phyloP scores from a whole-genome alignment of 2,888 invertebrate genomes.

The Limnephilus auricula region DNA sequence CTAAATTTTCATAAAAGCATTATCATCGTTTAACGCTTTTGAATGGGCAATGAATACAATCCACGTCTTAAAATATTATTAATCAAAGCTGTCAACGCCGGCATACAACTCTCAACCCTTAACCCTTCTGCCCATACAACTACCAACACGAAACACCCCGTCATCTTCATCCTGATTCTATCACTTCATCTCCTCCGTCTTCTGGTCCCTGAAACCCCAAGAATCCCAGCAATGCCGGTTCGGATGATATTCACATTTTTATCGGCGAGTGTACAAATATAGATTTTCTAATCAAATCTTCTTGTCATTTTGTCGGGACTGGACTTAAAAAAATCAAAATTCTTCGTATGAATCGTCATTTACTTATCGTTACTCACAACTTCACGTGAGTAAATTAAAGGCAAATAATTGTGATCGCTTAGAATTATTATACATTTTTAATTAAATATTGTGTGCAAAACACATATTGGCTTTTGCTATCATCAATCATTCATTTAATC shows the following conservation, averaged over 20 bases:
- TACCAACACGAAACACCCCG: not conserved
- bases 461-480: no score
- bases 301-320: not conserved
- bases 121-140: not conserved
- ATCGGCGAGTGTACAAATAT: not conserved
- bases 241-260: not conserved
- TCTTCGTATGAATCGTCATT: not conserved
- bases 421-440: no score
- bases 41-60: not conserved
- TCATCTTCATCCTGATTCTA: not conserved
- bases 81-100: slow-evolving; percentile 16
- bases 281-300: not conserved
- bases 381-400: not conserved
- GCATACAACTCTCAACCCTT: not conserved
- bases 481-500: no score
- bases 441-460: no score
- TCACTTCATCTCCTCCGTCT: not conserved
- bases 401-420: no score
- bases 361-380: not conserved
- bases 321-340: not conserved
- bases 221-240: not conserved
- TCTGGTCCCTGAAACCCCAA: not conserved
- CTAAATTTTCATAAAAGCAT: not conserved
- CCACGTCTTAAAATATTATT: not conserved
- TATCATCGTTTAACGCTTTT: not conserved